Base-by-base conservation (phyloP, 2,888 invertebrate genomes). In the Mycalesis mineus region DNA sequence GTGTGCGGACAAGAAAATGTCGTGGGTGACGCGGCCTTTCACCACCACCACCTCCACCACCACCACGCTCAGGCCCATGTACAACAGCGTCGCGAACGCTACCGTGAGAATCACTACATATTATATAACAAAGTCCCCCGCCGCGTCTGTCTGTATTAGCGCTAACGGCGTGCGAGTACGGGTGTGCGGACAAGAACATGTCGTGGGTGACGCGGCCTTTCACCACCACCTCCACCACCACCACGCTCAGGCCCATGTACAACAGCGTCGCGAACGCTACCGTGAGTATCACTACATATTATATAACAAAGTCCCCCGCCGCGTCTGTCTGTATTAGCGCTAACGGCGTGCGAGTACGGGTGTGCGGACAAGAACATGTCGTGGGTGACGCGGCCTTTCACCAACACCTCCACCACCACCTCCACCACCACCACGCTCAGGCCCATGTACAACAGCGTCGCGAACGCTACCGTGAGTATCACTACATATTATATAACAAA, bases 291-390 rank as follows among this genome's bases (percentile, higher is more conserved):
- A 29, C n/a, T 22, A 47, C 45, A n/a, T n/a, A n/a, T n/a, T n/a
- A 22, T 22, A 2, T 22, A 22, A 2, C 5, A 22, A 5, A 22
- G 22, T 22, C 22, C 22, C 3, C 22, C n/a, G n/a, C n/a, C n/a
- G n/a, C n/a, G n/a, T n/a, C n/a, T n/a, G n/a, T n/a, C n/a, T n/a
- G 90, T 91, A 4, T 80, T 95, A 51, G 90, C 92, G 41, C 88
- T 95, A 57, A 92, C 92, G 22, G 91, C 92, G 37, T 95, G 95
- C 73, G 91, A 92, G 58, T 95, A 95, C 73, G 92, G 93, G 0
- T 95, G 95, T 70, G 91, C 92, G 37, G 86, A 87, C 57, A 74
- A 73, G 17, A 82, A 84, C 69, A 79, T 84, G 83, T 78, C 81
- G 28, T 88, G 87, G 88, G 74, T 84, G 48, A 74, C 67, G 58